Base-by-base conservation (phyloP, 2,113 vertebrate genomes). In the Syngnathus scovelli region DNA sequence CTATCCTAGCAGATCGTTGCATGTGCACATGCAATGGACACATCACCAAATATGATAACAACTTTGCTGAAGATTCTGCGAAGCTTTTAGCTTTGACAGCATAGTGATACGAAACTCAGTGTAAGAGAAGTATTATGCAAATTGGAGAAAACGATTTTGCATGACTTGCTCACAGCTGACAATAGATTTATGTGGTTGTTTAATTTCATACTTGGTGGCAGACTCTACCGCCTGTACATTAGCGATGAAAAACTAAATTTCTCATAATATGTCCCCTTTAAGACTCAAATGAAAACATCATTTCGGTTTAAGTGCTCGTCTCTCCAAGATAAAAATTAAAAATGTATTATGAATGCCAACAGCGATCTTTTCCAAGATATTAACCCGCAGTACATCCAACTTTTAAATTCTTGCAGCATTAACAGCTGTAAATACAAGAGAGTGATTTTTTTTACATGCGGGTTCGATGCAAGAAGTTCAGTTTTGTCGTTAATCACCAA, bases 391-490 rank as follows among this genome's bases (percentile, higher is more conserved):
- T 74, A 67, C 61, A n/a, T 73, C 74, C 72, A 81, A 76, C 56
- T 86, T 90, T 85, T 83, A 88, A 68, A 78, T 80, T 80, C 79
- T 84, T 85, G 78, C 83, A 84, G 81, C 79, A 80, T 86, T 86
- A 90, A 84, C 81, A 79, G 83, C 76, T 84, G 83, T 89, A 88
- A 90, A 87, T 82, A 88, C 83, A 76, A 60, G 67, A 83, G 80
- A 82, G 81, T 80, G 75, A 80, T 88, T 87, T 79, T 16, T 58
- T 58, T 58, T 33, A 33, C 55, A 27, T 37, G 8, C 64, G 39
- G 75, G 79, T 87, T 84, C 83, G 51, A 81, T 85, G 81, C 69
- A 64, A 74, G 82, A 33, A 66, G 64, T 76, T 81, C 77, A 70
- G 69, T 61, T 70, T 78, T 16, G 52, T 81, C 86, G 83, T 90